Evolutionary conservation across 2,113 vertebrate species (phyloP).

Genomic region (Copsychus sechellarum): DNA sequence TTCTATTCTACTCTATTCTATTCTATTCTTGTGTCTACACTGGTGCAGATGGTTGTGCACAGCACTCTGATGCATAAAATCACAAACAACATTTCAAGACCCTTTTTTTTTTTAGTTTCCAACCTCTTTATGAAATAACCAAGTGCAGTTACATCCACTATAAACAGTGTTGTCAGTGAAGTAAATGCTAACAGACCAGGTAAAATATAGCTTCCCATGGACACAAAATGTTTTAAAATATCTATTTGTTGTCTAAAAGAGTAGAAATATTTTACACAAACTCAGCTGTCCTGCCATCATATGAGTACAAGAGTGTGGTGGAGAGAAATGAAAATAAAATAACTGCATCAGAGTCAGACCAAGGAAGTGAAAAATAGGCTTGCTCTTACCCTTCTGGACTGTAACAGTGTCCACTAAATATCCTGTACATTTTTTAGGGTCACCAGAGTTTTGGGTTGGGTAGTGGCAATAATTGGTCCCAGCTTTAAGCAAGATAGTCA

Average conservation of each 20-base stretch:
- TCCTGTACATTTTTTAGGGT: neutral
- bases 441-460: neutral
- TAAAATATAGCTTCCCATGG: neutral
- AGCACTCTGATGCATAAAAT: neutral
- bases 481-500: neutral
- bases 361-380: neutral
- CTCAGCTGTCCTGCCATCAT: neutral
- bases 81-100: neutral
- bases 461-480: rapidly evolving
- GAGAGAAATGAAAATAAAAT: neutral
- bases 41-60: neutral
- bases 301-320: rapidly evolving
- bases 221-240: neutral
- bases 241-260: neutral
- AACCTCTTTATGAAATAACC: neutral
- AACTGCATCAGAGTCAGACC: neutral
- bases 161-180: neutral
- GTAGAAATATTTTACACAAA: neutral
- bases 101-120: neutral
- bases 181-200: rapidly evolving
- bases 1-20: neutral
- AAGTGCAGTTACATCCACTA: neutral
- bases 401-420: neutral
- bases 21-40: too few species aligned
- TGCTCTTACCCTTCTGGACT: neutral